Evolutionary conservation across 2,797 vertebrate genomes (phyloP), one percentile per base, ranked within the genome.

Genomic region (Macroramphosus scolopax): DNA sequence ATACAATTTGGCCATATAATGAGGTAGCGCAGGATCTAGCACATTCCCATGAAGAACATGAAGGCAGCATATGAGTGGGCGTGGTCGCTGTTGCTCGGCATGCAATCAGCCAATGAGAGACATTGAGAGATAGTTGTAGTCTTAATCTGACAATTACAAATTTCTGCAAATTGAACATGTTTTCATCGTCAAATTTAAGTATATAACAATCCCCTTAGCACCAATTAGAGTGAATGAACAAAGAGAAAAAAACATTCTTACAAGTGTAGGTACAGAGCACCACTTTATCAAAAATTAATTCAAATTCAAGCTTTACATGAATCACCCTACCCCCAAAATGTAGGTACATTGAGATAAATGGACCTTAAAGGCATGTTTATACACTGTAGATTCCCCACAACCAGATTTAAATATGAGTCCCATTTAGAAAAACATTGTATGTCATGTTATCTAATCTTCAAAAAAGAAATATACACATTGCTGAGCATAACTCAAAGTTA

Each of bases 1-100:
- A n/a, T n/a, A n/a, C n/a, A n/a, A n/a, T n/a, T n/a, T n/a, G n/a
- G n/a, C n/a, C n/a, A n/a, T n/a, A n/a, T n/a, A n/a, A n/a, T n/a
- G n/a, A n/a, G n/a, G n/a, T n/a, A n/a, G n/a, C n/a, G n/a, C n/a
- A n/a, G n/a, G n/a, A n/a, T n/a, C n/a, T n/a, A n/a, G n/a, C n/a
- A n/a, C n/a, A n/a, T n/a, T n/a, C n/a, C n/a, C n/a, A n/a, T n/a
- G n/a, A n/a, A n/a, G n/a, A n/a, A 5, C 6, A 36, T 29, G 41
- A 72, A 78, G 52, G 63, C 52, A 56, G 15, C 70, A 61, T 3
- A 2, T 0, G 15, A 48, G 48, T 30, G 37, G 67, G 63, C 51
- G 63, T 74, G 54, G 34, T 38, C 2, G 8, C n/a, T 25, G 3
- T 36, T 32, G 3, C 14, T 17, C n/a, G 31, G 16, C 9, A 24